Evolutionary conservation across 1,140 invertebrate species (phyloP).

Genomic region (Lerema accius): DNA sequence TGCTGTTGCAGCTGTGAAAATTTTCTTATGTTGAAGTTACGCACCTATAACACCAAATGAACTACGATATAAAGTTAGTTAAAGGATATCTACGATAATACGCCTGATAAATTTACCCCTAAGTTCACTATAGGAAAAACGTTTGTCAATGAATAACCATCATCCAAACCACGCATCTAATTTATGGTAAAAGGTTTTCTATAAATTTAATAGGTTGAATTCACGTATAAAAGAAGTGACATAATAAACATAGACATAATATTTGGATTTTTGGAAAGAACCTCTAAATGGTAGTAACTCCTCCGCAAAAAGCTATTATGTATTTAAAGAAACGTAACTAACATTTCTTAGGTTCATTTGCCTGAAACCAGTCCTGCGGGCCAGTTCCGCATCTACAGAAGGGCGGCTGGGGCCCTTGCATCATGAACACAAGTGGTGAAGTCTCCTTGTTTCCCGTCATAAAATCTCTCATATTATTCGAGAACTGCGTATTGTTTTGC

Average conservation of each 20-base stretch:
- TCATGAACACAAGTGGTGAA: constrained; percentile 68
- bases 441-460: constrained; percentile 54
- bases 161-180: no score
- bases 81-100: no score
- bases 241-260: no score
- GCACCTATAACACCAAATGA: constrained; percentile 60
- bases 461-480: constrained; percentile 65
- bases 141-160: no score
- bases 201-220: no score
- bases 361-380: constrained; percentile 58
- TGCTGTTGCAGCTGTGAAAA: constrained; percentile 72
- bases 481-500: constrained; percentile 65
- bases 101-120: no score
- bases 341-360: constrained; percentile 69
- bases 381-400: constrained; percentile 61
- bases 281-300: no score
- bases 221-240: no score
- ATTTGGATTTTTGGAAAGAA: no score
- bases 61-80: neutral
- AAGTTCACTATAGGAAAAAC: neutral
- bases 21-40: constrained; percentile 67
- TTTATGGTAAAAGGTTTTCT: no score
- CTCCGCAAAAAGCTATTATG: no score
- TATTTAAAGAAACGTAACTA: no score
- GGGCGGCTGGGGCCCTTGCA: constrained; percentile 60